Evolutionary conservation across 2,888 invertebrate genomes (phyloP).

Genomic region (Malthinus flaveolus): DNA sequence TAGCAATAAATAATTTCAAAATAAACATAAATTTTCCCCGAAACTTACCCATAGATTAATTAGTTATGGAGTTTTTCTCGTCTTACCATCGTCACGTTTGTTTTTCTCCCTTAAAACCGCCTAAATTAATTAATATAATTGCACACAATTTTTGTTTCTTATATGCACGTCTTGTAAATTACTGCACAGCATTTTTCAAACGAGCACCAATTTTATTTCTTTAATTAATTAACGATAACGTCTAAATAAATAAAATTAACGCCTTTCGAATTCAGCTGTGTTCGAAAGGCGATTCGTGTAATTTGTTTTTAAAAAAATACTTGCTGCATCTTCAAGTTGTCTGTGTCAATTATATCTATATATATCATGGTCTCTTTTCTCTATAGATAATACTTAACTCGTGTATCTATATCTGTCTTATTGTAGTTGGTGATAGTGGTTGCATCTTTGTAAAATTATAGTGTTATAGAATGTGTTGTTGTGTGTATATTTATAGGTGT

Average conservation of each 20-base stretch:
- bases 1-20: too few species aligned
- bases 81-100: too few species aligned
- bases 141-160: background rate
- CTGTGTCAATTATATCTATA: slow-evolving; percentile 39
- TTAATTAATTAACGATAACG: background rate
- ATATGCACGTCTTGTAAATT: slow-evolving; percentile 10
- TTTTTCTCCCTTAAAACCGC: background rate
- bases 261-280: slow-evolving; percentile 16
- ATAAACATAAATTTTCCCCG: too few species aligned
- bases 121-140: background rate
- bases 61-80: too few species aligned
- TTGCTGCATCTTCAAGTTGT: slow-evolving; percentile 28
- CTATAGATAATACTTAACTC: slow-evolving; percentile 36
- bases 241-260: background rate
- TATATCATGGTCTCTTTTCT: slow-evolving; percentile 42
- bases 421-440: slow-evolving; percentile 43
- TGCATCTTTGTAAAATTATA: slow-evolving; percentile 35
- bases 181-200: slow-evolving; percentile 15
- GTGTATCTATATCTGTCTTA: slow-evolving; percentile 41
- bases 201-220: slow-evolving; percentile 7
- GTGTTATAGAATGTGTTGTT: slow-evolving; percentile 47
- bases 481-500: slow-evolving; percentile 52
- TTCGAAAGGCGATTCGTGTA: slow-evolving; percentile 12
- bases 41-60: too few species aligned
- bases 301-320: background rate